These are phyloP conservation scores for Proctacanthus coquilletti DNA, from an alignment of 1,140 invertebrate species.

Conservation along the genomic window DNA sequence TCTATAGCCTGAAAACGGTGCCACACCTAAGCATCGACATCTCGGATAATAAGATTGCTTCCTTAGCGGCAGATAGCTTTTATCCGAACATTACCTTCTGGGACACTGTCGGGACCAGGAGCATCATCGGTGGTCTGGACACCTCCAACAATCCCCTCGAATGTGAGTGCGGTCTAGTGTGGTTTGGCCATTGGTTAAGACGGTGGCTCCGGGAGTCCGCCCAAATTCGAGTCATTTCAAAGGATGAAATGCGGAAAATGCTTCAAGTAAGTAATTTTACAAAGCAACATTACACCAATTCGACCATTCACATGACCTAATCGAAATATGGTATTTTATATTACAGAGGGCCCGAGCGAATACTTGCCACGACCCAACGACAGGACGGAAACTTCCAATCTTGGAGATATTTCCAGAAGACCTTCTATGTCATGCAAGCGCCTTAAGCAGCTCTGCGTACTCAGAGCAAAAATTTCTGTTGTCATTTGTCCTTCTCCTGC, in stretches of 20 bases:
- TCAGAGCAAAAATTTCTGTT: neutral
- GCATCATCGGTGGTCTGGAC: slow-evolving; percentile 56
- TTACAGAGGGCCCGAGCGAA: slow-evolving; percentile 34
- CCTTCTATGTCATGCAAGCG: slow-evolving; percentile 57
- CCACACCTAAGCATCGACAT: slow-evolving; percentile 69
- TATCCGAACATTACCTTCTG: slow-evolving; percentile 69
- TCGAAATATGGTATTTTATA: neutral
- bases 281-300: neutral
- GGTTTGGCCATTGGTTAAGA: slow-evolving; percentile 75
- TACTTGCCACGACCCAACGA: slow-evolving; percentile 44
- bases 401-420: slow-evolving; percentile 56
- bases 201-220: slow-evolving; percentile 63
- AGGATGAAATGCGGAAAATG: slow-evolving; percentile 28
- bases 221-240: slow-evolving; percentile 32
- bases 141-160: slow-evolving; percentile 68
- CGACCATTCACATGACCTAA: neutral
- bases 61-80: slow-evolving; percentile 62
- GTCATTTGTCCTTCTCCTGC: neutral
- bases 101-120: slow-evolving; percentile 60
- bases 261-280: slow-evolving; percentile 19
- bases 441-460: slow-evolving; percentile 41
- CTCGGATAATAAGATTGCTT: slow-evolving; percentile 62
- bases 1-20: slow-evolving; percentile 56
- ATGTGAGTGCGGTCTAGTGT: slow-evolving; percentile 76
- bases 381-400: slow-evolving; percentile 43